Base-by-base conservation (phyloP, 2,797 vertebrate genomes). In the Harpagifer antarcticus region DNA sequence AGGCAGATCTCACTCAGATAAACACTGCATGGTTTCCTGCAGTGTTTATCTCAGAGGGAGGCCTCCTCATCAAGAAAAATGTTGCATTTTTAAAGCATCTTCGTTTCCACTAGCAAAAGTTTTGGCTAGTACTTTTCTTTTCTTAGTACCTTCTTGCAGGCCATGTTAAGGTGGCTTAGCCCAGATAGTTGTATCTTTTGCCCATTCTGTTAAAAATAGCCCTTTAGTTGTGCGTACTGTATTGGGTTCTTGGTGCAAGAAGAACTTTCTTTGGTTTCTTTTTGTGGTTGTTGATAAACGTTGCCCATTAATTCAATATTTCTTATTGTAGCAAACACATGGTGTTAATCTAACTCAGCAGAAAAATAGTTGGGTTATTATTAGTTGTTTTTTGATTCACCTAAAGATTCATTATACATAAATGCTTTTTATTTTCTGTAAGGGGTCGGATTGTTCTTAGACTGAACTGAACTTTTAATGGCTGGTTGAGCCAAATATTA, bases 381-480 rank as follows among this genome's bases (percentile, higher is more conserved):
- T 16, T 31, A 31, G 14, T 23, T 23, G 27, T 19, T 54, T 20
- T 48, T 49, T 13, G 33, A 55, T 66, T 44, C 52, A 74, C 58
- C 65, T 5, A 31, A 61, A 42, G 13, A 74, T 68, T 16, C 49
- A 8, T 27, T 3, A n/a, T n/a, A n/a, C n/a, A n/a, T n/a, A n/a
- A 9, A 57, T 64, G 0, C 3, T 57, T 52, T 37, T 2, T n/a
- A 3, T 53, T 52, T 40, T 47, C 37, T 7, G 23, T 16, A 33
- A 31, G 15, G 31, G 45, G 37, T 66, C 27, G 37, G 20, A 15
- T 48, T 48, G 44, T 37, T 59, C 11, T 56, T 49, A 8, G 16
- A 67, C 11, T 19, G n/a, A n/a, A 19, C 42, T 74, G 16, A 50
- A 68, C 23, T 72, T 55, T 33, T 63, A 65, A 37, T 59, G 60